A percentile compares a stretch with the other conserved stretches of the same genome.
Evolutionary conservation across 2,888 invertebrate species (phyloP).

Genomic region (Drosophila picticornis): DNA sequence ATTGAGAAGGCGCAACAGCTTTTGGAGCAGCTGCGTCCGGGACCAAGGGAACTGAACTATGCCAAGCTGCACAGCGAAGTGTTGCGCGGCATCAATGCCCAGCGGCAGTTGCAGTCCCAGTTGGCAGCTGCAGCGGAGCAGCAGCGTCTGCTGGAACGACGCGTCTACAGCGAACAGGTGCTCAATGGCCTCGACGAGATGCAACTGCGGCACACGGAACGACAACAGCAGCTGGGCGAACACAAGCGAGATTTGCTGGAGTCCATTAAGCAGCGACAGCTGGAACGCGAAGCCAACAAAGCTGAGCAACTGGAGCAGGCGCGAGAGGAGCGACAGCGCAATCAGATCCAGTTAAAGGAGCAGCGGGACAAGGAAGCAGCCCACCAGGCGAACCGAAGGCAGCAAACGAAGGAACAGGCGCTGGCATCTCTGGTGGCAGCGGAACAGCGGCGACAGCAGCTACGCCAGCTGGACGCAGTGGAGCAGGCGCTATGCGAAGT

Average conservation of each 20-base stretch:
- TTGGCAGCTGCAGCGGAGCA: conserved; percentile 72
- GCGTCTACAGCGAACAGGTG: conserved; percentile 82
- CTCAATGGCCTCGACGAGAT: conserved; percentile 83
- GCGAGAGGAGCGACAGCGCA: conserved; percentile 61
- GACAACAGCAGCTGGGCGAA: conserved; percentile 65
- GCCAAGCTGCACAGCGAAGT: conserved; percentile 84
- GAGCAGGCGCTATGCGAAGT: conserved; percentile 85
- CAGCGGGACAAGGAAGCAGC: conserved; percentile 83
- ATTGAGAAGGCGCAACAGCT: conserved; percentile 81
- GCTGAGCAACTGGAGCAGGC: conserved; percentile 64
- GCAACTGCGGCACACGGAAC: conserved; percentile 77
- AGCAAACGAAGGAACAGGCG: conserved; percentile 71
- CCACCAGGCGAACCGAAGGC: conserved; percentile 71
- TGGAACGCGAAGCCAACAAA: conserved; percentile 57
- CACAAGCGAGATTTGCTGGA: conserved; percentile 78
- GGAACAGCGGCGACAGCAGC: conserved; percentile 63
- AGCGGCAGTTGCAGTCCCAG: conserved; percentile 77
- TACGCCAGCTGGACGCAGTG: conserved; percentile 83
- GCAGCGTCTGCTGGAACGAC: conserved; percentile 75
- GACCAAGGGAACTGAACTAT: conserved; percentile 82
- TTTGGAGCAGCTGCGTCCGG: conserved; percentile 81
- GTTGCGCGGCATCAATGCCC: conserved; percentile 80
- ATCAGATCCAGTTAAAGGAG: conserved; percentile 80
- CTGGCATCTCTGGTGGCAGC: conserved; percentile 58
- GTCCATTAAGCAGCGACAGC: conserved; percentile 77